phyloP scores from a whole-genome alignment of 2,888 invertebrate species.

The Siphonodentalium dalli region DNA sequence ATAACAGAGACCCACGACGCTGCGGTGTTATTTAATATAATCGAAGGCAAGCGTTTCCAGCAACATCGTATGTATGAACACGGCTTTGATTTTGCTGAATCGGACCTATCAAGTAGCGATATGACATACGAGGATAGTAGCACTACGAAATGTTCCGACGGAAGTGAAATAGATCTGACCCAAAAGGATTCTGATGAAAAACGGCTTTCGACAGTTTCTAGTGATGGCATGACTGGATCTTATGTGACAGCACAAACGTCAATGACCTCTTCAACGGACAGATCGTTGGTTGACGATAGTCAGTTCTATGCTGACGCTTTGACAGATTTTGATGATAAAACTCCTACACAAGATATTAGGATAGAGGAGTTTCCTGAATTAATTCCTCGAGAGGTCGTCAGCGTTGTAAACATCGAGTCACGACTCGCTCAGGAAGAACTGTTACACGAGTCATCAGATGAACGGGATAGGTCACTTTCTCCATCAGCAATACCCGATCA shows the following conservation, averaged over 20 bases:
- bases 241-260: constrained; percentile 31
- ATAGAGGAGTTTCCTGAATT: constrained; percentile 3
- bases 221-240: constrained; percentile 32
- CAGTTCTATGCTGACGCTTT: constrained; percentile 13
- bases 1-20: constrained; percentile 53
- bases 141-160: no score
- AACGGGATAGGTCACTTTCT: constrained; percentile 52
- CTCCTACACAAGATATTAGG: constrained; percentile 16
- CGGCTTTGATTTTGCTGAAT: no score
- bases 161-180: no score
- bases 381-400: constrained; percentile 19
- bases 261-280: constrained; percentile 22
- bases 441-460: constrained; percentile 49
- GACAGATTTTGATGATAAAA: constrained; percentile 17
- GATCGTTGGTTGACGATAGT: constrained; percentile 6
- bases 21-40: constrained; percentile 54
- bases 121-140: no score
- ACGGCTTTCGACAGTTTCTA: no score
- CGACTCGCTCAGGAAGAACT: constrained; percentile 52
- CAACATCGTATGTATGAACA: not conserved
- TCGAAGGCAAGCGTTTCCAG: constrained; percentile 28
- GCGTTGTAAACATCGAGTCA: constrained; percentile 52
- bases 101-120: no score
- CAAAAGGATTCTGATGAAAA: no score
- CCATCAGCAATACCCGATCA: constrained; percentile 57